Evolutionary conservation across 2,888 invertebrate genomes (phyloP), one percentile per base, ranked within the genome.

Genomic region (Drosophila fulvimacula): DNA sequence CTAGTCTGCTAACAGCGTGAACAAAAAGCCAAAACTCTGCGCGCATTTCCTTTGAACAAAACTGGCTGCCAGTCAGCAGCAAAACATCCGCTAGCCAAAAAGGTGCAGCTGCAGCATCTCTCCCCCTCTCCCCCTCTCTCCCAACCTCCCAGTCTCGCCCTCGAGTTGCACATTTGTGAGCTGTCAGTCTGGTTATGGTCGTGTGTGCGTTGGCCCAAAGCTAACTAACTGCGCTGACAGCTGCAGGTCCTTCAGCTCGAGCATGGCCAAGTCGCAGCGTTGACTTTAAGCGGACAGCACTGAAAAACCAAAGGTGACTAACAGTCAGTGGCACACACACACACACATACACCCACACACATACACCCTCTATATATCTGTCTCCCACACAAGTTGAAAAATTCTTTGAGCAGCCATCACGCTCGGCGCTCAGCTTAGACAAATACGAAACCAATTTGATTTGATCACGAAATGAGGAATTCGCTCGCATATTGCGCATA

Each of bases 201-300:
- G 62, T 42, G 42, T 27, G 21, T 27, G 59, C 49, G 34, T 24
- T 55, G 39, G 61, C 65, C 64, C 58, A 24, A 36, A 70, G 70
- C 70, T 74, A 65, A 64, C 60, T 64, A 60, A 71, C 55, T 69
- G 58, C 58, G 61, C 76, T 76, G 76, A 76, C 76, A 76, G 64
- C 64, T 59, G 65, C 77, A 76, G 64, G 51, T 65, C 42, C 61
- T 55, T 59, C 44, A 36, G 32, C 38, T 24, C 10, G 0, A 21
- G 46, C 19, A 27, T 27, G 38, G 27, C 52, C 38, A 53, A 34
- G 38, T 24, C 38, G 27, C 38, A 53, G 24, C 36, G 52, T 27
- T 53, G 68, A 65, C 74, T 74, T 79, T 66, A 57, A 81, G 36
- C 59, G 72, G 65, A 66, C 63, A 64, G 58, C 51, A 53, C 19